phyloP scores from a whole-genome alignment of 1,140 invertebrate species.

The Bombus vancouverensis region DNA sequence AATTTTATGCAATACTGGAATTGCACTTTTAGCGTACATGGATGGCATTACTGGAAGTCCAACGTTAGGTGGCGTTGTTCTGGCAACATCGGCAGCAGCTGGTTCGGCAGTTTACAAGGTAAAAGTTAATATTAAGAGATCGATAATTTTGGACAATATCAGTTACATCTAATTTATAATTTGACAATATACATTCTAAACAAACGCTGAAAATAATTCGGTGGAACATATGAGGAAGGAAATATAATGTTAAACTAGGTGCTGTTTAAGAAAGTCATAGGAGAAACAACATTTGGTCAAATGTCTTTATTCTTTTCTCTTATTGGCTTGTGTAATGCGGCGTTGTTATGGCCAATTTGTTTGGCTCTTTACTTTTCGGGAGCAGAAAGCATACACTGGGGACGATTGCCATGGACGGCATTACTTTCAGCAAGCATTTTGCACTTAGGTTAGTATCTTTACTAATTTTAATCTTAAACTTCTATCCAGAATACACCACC shows the following conservation, averaged over 20 bases:
- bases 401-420: constrained; percentile 91
- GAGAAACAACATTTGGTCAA: constrained; percentile 94
- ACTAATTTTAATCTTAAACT: neutral
- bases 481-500: neutral
- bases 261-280: constrained; percentile 94
- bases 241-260: constrained; percentile 83
- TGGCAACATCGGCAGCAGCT: constrained; percentile 93
- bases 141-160: neutral
- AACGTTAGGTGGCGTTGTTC: constrained; percentile 94
- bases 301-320: constrained; percentile 94
- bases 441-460: constrained; percentile 84
- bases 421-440: constrained; percentile 90
- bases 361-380: constrained; percentile 92
- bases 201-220: neutral
- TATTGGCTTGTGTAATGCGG: constrained; percentile 91
- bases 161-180: neutral
- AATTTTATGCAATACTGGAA: constrained; percentile 96
- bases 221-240: neutral
- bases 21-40: constrained; percentile 96
- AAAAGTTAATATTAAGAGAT: constrained; percentile 48
- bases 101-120: constrained; percentile 96
- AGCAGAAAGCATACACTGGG: constrained; percentile 90
- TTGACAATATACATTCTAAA: neutral
- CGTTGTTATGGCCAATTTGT: constrained; percentile 93
- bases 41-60: constrained; percentile 95